These are phyloP conservation scores for Morpho helenor DNA, from an alignment of 2,888 invertebrate genomes.

Conservation along the genomic window DNA sequence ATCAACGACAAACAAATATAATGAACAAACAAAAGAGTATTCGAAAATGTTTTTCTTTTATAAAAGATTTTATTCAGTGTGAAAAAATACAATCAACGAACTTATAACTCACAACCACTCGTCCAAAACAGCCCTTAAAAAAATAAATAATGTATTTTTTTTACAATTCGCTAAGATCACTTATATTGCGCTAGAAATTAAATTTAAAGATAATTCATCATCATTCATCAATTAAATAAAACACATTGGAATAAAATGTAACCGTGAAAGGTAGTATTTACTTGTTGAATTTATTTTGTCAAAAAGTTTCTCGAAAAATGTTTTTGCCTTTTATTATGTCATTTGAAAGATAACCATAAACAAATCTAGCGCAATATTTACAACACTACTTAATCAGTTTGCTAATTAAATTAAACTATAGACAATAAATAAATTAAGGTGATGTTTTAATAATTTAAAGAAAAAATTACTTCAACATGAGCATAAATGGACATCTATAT, in stretches of 20 bases:
- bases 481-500: no score
- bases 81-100: slow-evolving; percentile 35
- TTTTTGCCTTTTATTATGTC: no score
- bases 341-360: background rate
- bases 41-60: background rate
- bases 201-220: no score
- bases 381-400: slow-evolving; percentile 6
- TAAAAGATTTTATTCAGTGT: background rate
- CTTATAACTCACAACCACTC: slow-evolving; percentile 45
- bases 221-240: no score
- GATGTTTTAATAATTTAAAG: slow-evolving; percentile 12
- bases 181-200: slow-evolving; percentile 16
- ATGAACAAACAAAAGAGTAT: background rate
- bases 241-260: no score
- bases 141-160: slow-evolving; percentile 30
- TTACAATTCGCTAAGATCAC: slow-evolving; percentile 16
- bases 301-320: no score
- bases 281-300: background rate
- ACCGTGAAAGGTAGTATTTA: background rate
- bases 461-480: no score
- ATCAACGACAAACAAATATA: background rate
- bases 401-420: slow-evolving; percentile 20
- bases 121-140: slow-evolving; percentile 35
- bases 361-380: slow-evolving; percentile 13
- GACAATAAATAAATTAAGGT: slow-evolving; percentile 25